Percentiles rank a stretch among this genome's conserved stretches.
Evolutionary conservation across 2,113 vertebrate species (phyloP).

Genomic region (Numida meleagris): DNA sequence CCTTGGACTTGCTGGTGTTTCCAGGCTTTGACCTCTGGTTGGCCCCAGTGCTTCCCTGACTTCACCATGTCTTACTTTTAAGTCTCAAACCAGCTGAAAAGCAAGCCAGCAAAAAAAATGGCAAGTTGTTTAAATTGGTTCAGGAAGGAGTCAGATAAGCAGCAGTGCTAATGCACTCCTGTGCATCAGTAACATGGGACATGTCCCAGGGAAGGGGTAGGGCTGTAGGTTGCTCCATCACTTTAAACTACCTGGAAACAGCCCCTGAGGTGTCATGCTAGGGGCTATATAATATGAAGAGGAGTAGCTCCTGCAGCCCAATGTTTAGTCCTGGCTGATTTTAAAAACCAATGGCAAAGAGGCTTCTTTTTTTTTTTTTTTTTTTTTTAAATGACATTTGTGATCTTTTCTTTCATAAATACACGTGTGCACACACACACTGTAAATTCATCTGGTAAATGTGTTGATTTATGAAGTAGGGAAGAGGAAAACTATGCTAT

Average conservation of each 20-base stretch:
- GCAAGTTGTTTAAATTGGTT: constrained; percentile 11
- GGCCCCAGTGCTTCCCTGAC: not conserved
- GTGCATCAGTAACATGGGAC: not conserved
- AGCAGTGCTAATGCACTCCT: not conserved
- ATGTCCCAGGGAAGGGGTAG: not conserved
- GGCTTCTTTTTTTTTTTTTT: not conserved
- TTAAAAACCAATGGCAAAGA: not conserved
- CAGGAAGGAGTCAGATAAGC: not conserved
- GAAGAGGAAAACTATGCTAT: not conserved
- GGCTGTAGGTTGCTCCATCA: not conserved
- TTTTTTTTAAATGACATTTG: too few relatives aligned
- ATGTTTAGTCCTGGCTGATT: not conserved
- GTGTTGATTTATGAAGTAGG: not conserved
- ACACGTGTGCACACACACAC: accelerated
- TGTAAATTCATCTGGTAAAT: constrained; percentile 6
- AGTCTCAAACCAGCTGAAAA: constrained; percentile 30
- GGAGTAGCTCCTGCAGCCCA: not conserved
- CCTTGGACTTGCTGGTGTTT: not conserved
- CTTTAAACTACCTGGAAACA: not conserved
- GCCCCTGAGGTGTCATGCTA: not conserved
- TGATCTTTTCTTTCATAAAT: constrained; percentile 8
- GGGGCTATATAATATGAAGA: not conserved
- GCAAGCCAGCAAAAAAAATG: not conserved
- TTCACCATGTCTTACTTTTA: not conserved
- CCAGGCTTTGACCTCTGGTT: not conserved